Conservation (phyloP, 2,888 invertebrate species). For the Drosophila histrio region DNA sequence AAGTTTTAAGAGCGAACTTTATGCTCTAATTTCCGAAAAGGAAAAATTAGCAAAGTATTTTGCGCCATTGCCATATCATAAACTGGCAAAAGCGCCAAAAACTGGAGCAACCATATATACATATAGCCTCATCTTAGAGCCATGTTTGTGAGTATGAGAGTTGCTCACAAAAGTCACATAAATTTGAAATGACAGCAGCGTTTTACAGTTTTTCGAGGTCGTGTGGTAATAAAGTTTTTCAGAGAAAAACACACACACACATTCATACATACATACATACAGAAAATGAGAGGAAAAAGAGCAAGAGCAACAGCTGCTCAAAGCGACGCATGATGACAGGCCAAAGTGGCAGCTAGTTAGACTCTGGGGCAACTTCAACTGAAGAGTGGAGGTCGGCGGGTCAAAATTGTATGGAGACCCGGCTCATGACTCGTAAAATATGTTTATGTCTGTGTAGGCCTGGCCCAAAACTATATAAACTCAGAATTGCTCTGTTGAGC, state of each 20-base stretch:
- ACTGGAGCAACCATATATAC: conserved; percentile 39
- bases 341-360: conserved; percentile 57
- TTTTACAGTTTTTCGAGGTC: conserved; percentile 77
- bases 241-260: conserved; percentile 18
- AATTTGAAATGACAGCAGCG: conserved; percentile 76
- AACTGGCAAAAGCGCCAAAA: conserved; percentile 53
- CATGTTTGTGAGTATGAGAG: conserved; percentile 29
- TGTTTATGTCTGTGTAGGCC: conserved; percentile 50
- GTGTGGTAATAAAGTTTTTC: conserved; percentile 67
- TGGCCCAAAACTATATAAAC: conserved; percentile 18
- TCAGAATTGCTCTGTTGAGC: conserved; percentile 56
- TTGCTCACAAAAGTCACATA: conserved; percentile 76
- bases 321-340: conserved; percentile 57
- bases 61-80: conserved; percentile 75
- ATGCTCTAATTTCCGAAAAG: conserved; percentile 77
- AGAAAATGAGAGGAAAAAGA: conserved; percentile 14
- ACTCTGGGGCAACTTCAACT: conserved; percentile 26
- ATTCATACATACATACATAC: background rate
- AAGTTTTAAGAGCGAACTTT: conserved; percentile 74
- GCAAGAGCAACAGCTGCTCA: conserved; percentile 47
- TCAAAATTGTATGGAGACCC: background rate
- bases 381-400: background rate
- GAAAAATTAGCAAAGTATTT: conserved; percentile 78
- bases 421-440: conserved; percentile 58
- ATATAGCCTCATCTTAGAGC: background rate